Evolutionary conservation across 2,113 vertebrate genomes (phyloP).

Genomic region (Otolemur garnettii): DNA sequence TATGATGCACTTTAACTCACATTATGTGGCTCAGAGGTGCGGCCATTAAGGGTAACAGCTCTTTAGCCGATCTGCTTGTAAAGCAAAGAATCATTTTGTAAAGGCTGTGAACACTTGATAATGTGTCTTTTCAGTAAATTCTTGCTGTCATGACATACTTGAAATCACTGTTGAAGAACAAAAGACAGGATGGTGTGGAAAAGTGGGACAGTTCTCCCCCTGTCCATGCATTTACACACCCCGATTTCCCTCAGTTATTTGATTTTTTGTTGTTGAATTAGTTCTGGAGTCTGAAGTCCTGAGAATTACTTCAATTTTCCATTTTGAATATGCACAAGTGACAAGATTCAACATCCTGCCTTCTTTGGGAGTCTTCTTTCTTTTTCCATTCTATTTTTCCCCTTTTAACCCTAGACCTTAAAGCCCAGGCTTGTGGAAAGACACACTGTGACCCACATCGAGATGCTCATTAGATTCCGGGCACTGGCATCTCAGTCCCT

Average conservation of each 20-base stretch:
- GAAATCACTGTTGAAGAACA: background rate
- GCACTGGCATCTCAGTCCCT: background rate
- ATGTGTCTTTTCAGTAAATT: conserved; percentile 14
- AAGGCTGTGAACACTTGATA: background rate
- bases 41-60: background rate
- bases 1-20: conserved; percentile 20
- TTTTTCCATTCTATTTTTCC: background rate
- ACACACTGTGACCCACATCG: background rate
- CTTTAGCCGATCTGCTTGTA: background rate
- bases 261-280: background rate
- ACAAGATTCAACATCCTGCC: background rate
- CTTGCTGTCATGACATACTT: background rate
- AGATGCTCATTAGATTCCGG: background rate
- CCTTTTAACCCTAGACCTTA: background rate
- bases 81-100: background rate
- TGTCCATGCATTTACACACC: no score
- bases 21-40: background rate
- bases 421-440: conserved; percentile 29
- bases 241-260: background rate
- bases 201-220: background rate
- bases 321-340: background rate
- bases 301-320: background rate
- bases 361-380: background rate
- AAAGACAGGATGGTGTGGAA: background rate
- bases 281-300: background rate